Conservation (phyloP, 1,140 invertebrate species). For the Battus philenor region DNA sequence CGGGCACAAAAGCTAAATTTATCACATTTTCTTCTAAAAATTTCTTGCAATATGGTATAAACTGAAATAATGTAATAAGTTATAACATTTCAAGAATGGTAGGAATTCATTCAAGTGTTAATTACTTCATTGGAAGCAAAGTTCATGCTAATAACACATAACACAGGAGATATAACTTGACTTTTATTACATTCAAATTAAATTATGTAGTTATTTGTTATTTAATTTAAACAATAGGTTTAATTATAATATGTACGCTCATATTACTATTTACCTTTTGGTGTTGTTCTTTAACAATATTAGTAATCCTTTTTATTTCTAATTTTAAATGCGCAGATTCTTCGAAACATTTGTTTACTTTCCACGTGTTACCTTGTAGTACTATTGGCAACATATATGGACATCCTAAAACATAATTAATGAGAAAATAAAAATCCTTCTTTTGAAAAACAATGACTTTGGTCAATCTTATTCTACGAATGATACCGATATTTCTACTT, state of each 20-base stretch:
- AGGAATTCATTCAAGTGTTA: too few species aligned
- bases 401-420: conserved; percentile 29
- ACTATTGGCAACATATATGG: conserved; percentile 48
- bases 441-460: conserved; percentile 10
- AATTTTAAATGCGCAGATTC: conserved; percentile 36
- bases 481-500: too few species aligned
- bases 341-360: conserved; percentile 33
- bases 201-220: too few species aligned
- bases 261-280: conserved; percentile 24
- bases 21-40: conserved; percentile 44
- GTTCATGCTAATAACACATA: too few species aligned
- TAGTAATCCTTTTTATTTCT: conserved; percentile 54
- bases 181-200: too few species aligned
- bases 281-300: conserved; percentile 30
- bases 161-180: too few species aligned
- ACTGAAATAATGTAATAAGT: too few species aligned
- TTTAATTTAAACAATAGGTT: too few species aligned
- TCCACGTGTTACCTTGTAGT: conserved; percentile 32
- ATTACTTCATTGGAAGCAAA: too few species aligned
- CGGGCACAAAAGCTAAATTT: conserved; percentile 31
- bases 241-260: conserved; percentile 6
- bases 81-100: too few species aligned
- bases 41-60: conserved; percentile 45
- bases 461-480: too few species aligned
- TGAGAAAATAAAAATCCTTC: neutral